Percentiles rank a stretch among this genome's conserved stretches.
These are phyloP conservation scores for Whitmania pigra DNA, from an alignment of 1,140 invertebrate genomes.

Conservation along the genomic window DNA sequence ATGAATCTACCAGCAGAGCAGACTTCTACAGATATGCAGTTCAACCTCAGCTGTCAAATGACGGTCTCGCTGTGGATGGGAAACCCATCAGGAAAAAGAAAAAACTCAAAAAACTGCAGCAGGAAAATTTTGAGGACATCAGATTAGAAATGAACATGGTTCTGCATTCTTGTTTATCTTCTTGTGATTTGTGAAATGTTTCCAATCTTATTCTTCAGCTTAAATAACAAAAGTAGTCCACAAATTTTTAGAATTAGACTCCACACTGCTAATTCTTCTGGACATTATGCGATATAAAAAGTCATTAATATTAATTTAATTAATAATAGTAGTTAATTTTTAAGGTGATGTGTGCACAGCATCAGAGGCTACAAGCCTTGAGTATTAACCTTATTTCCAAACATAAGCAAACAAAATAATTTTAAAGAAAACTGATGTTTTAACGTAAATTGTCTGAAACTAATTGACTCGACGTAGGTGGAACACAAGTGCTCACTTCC, in stretches of 20 bases:
- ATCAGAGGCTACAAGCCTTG: no score
- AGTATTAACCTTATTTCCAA: no score
- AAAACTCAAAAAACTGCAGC: constrained; percentile 47
- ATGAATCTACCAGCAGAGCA: constrained; percentile 6
- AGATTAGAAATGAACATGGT: constrained; percentile 16
- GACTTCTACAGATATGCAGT: constrained; percentile 39
- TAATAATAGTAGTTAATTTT: no score
- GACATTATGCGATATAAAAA: no score
- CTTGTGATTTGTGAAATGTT: background rate
- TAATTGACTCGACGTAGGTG: constrained; percentile 5
- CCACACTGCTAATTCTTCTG: no score
- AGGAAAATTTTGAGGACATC: constrained; percentile 14
- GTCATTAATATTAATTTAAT: no score
- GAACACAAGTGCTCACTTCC: constrained; percentile 18
- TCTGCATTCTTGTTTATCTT: background rate
- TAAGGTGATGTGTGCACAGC: no score
- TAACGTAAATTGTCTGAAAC: background rate
- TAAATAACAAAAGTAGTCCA: no score
- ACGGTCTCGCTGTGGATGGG: constrained; percentile 4
- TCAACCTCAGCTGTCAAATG: constrained; percentile 30
- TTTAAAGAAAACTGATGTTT: background rate
- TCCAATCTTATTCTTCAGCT: background rate
- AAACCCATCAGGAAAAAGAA: constrained; percentile 48
- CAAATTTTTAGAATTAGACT: no score
- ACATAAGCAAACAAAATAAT: background rate